phyloP scores from a whole-genome alignment of 2,888 invertebrate species.

The Pelosia muscerda region DNA sequence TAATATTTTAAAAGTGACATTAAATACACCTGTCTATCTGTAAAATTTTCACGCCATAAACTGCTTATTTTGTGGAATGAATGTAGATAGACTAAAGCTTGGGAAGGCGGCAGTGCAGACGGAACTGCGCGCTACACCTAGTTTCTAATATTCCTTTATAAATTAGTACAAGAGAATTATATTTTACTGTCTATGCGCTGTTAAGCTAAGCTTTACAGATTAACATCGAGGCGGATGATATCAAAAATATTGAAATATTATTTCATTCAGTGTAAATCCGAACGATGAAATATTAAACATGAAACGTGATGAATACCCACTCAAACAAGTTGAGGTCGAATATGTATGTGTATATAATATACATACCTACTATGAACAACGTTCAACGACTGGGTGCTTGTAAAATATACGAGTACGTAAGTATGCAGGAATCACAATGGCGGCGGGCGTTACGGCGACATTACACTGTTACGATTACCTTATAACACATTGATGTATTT shows the following conservation, averaged over 20 bases:
- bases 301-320: neutral
- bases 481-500: neutral
- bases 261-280: neutral
- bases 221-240: neutral
- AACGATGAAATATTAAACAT: neutral
- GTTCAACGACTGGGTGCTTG: neutral
- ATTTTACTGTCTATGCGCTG: neutral
- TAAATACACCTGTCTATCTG: too few species aligned
- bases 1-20: too few species aligned
- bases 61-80: too few species aligned
- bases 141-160: neutral
- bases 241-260: neutral
- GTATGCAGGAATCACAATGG: neutral
- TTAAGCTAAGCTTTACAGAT: neutral
- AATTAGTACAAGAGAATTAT: neutral
- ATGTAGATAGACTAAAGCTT: too few species aligned
- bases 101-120: too few species aligned
- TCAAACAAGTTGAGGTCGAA: constrained; percentile 1
- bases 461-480: neutral
- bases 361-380: neutral
- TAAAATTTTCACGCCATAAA: too few species aligned
- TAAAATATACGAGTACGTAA: too few species aligned
- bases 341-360: neutral
- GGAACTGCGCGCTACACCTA: neutral
- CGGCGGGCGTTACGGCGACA: neutral